A percentile compares a stretch with the other conserved stretches of the same genome.
phyloP scores from a whole-genome alignment of 1,140 invertebrate species.

The Anadara kagoshimensis region DNA sequence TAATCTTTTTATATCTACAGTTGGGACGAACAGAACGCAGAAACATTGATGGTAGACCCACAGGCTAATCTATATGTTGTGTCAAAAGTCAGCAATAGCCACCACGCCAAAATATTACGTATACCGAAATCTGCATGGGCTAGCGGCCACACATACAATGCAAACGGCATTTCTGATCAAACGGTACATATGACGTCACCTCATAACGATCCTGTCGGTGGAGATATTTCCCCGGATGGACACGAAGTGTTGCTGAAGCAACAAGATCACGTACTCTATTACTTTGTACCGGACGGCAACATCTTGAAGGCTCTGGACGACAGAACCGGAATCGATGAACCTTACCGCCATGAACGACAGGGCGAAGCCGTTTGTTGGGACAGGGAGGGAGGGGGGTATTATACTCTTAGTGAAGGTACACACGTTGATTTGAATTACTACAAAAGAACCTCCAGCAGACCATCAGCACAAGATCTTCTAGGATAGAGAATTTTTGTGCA shows the following conservation, averaged over 20 bases:
- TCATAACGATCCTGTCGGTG: slow-evolving; percentile 48
- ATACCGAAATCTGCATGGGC: slow-evolving; percentile 27
- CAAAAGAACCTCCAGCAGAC: background rate
- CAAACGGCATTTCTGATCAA: slow-evolving; percentile 16
- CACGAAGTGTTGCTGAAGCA: slow-evolving; percentile 43
- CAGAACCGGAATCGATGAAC: slow-evolving; percentile 10
- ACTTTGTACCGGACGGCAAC: slow-evolving; percentile 24
- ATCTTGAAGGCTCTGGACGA: slow-evolving; percentile 20
- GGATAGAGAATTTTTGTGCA: too few species aligned
- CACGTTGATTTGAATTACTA: slow-evolving; percentile 39
- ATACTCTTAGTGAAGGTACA: slow-evolving; percentile 43
- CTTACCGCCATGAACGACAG: slow-evolving; percentile 25
- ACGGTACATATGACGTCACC: slow-evolving; percentile 15
- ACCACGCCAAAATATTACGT: slow-evolving; percentile 27
- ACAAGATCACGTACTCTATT: slow-evolving; percentile 36
- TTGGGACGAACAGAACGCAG: slow-evolving; percentile 41
- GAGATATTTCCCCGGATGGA: slow-evolving; percentile 53
- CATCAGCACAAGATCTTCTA: too few species aligned
- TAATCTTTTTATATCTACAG: slow-evolving; percentile 24
- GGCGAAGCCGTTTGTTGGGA: slow-evolving; percentile 47
- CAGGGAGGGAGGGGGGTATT: slow-evolving; percentile 44
- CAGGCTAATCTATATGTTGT: slow-evolving; percentile 40
- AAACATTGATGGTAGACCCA: slow-evolving; percentile 51
- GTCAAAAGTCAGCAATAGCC: slow-evolving; percentile 42
- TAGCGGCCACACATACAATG: slow-evolving; percentile 4